A percentile compares a stretch with the other conserved stretches of the same genome.
Conservation (phyloP, 2,888 invertebrate genomes). For the Ernsta delagoae region DNA sequence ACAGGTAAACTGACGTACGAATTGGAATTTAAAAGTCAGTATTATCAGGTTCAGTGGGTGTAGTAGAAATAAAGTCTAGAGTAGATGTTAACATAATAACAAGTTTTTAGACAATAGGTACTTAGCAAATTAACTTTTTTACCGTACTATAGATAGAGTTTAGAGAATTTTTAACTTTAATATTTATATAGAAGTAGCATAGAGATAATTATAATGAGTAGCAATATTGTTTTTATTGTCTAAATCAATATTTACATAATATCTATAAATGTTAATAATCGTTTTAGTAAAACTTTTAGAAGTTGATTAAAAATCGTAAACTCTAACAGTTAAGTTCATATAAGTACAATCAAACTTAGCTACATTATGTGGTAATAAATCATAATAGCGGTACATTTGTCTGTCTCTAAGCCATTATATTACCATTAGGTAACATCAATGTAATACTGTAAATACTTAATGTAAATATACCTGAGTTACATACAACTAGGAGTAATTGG, state of each 20-base stretch:
- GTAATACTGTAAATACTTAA: conserved; percentile 33
- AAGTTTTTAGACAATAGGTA: conserved; percentile 24
- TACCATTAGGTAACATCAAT: conserved; percentile 35
- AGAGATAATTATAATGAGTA: too few relatives aligned
- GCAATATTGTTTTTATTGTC: too few relatives aligned
- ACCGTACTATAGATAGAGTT: too few relatives aligned
- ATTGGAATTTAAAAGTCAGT: conserved; percentile 70
- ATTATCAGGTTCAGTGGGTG: conserved; percentile 51
- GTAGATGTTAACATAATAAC: conserved; percentile 32
- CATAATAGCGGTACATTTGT: conserved; percentile 31
- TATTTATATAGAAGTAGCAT: too few relatives aligned
- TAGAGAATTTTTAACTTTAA: too few relatives aligned
- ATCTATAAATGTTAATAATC: background rate
- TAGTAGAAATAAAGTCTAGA: conserved; percentile 40
- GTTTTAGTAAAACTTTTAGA: background rate
- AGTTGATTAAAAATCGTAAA: conserved; percentile 8
- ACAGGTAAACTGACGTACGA: conserved; percentile 67
- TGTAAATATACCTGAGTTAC: background rate
- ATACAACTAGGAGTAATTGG: conserved; percentile 7
- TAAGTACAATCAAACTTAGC: conserved; percentile 15
- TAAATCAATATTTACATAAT: too few relatives aligned
- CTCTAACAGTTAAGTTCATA: conserved; percentile 19
- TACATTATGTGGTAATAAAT: conserved; percentile 32
- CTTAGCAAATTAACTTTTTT: conserved; percentile 9
- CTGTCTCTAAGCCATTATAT: conserved; percentile 29